Evolutionary conservation across 2,113 vertebrate species (phyloP), one percentile per base, ranked within the genome.

Genomic region (Gymnobelideus leadbeateri): DNA sequence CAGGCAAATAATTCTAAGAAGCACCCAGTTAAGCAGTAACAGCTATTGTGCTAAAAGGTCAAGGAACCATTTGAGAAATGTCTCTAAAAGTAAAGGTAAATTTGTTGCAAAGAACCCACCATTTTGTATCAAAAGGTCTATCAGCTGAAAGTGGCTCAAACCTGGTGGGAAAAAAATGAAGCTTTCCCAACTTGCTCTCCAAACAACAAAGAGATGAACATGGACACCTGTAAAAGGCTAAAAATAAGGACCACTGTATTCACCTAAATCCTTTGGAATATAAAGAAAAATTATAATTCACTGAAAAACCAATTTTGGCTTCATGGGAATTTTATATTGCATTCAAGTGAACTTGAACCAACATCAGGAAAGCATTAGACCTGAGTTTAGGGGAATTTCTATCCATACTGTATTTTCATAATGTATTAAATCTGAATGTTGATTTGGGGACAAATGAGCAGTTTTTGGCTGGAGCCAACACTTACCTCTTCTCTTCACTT

Each of bases 361-460:
- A 95, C 94, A 94, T 95, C 96, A 95, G 91, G 97, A 93, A 97
- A 98, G 95, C 95, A 97, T 96, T 53, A 93, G 95, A 97, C 68
- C n/a, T 92, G 93, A 93, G 94, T 93, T 46, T 96, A 95, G 0
- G 52, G 90, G 68, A 94, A 55, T 47, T 47, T 43, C 84, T 96
- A 92, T 24, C 26, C 84, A 97, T 54, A 52, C 0, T 47, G 52
- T 92, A 50, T 95, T 96, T 97, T 96, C 97, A 96, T 47, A 94
- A 91, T 93, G 52, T 89, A 37, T 95, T 49, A 26, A 23, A 96
- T 91, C n/a, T 97, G 93, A 96, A 97, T 96, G 95, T 50, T 94
- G 94, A 96, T 95, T 96, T 90, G 26, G 68, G 93, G n/a, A 92
- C 95, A 98, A 84, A 92, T 92, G 89, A 96, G 96, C 47, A 51